Percentiles rank a stretch among this genome's conserved stretches.
phyloP scores from a whole-genome alignment of 2,797 vertebrate genomes.

The Poeciliopsis turneri region DNA sequence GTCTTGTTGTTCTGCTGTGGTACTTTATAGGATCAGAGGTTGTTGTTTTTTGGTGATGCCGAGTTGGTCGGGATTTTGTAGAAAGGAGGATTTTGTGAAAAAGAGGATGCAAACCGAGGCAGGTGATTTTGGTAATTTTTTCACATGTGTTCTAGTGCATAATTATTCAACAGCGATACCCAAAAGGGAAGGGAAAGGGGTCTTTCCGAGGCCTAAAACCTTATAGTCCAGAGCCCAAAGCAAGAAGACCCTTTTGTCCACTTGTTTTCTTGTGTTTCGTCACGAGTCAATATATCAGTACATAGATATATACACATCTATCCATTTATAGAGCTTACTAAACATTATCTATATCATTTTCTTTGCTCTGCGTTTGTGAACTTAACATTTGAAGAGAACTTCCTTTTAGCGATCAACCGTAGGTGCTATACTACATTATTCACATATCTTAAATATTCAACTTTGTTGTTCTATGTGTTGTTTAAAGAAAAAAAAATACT shows the following conservation, averaged over 20 bases:
- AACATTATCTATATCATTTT: constrained; percentile 84
- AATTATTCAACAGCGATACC: constrained; percentile 94
- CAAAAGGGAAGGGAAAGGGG: constrained; percentile 95
- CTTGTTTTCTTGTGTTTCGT: constrained; percentile 92
- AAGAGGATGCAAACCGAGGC: constrained; percentile 89
- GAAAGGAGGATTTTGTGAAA: constrained; percentile 92
- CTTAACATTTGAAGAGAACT: constrained; percentile 90
- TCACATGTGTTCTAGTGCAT: constrained; percentile 93
- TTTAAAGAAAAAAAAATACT: constrained; percentile 84
- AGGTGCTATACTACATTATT: constrained; percentile 99
- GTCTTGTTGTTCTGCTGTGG: constrained; percentile 99
- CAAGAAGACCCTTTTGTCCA: constrained; percentile 97
- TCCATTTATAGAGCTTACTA: constrained; percentile 83
- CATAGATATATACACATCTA: constrained; percentile 87
- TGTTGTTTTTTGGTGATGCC: constrained; percentile 92
- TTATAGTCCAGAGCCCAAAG: constrained; percentile 99
- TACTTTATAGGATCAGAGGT: constrained; percentile 99
- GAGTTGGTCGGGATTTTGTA: constrained; percentile 99
- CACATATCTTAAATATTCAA: constrained; percentile 99
- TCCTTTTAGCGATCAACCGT: constrained; percentile 99
- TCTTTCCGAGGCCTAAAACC: constrained; percentile 94
- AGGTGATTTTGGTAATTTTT: constrained; percentile 99
- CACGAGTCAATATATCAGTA: constrained; percentile 97
- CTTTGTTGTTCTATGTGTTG: constrained; percentile 97
- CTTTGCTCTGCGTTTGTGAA: constrained; percentile 82